phyloP scores from a whole-genome alignment of 2,113 vertebrate genomes.

The Scatophagus argus region DNA sequence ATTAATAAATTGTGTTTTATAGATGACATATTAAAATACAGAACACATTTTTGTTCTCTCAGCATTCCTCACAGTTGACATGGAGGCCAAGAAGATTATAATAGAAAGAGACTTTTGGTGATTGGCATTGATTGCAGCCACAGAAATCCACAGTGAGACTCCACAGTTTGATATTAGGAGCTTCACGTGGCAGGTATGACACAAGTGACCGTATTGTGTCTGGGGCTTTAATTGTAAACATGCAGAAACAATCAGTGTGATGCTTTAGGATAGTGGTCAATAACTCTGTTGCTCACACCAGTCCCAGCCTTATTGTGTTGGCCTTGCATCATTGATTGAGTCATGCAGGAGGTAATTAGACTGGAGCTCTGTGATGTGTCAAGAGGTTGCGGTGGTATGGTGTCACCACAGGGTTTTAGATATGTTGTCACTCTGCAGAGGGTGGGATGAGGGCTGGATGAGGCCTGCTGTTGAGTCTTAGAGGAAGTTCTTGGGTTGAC shows the following conservation, averaged over 20 bases:
- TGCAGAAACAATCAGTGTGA: conserved; percentile 69
- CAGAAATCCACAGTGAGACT: conserved; percentile 57
- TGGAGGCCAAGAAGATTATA: conserved; percentile 14
- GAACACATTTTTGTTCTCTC: neutral
- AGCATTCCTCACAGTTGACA: conserved; percentile 8
- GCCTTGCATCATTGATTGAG: conserved; percentile 82
- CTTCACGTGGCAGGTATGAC: conserved; percentile 55
- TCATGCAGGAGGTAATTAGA: conserved; percentile 80
- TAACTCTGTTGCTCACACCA: conserved; percentile 68
- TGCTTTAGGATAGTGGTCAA: conserved; percentile 74
- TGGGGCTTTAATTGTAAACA: conserved; percentile 65
- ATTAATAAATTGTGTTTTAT: neutral
- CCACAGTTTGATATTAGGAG: conserved; percentile 48
- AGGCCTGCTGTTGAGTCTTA: conserved; percentile 59
- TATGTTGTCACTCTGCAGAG: conserved; percentile 61
- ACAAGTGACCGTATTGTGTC: conserved; percentile 51
- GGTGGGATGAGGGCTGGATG: conserved; percentile 45
- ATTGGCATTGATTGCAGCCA: conserved; percentile 73
- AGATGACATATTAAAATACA: neutral
- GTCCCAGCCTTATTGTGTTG: conserved; percentile 70
- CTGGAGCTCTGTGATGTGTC: conserved; percentile 68
- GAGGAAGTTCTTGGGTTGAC: conserved; percentile 63
- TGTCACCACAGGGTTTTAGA: conserved; percentile 71
- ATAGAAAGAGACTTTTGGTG: conserved; percentile 44
- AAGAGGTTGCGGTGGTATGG: conserved; percentile 66